Percentiles rank a stretch among this genome's conserved stretches.
These are phyloP conservation scores for Mus minutoides DNA, from an alignment of 2,797 vertebrate genomes.

Conservation along the genomic window DNA sequence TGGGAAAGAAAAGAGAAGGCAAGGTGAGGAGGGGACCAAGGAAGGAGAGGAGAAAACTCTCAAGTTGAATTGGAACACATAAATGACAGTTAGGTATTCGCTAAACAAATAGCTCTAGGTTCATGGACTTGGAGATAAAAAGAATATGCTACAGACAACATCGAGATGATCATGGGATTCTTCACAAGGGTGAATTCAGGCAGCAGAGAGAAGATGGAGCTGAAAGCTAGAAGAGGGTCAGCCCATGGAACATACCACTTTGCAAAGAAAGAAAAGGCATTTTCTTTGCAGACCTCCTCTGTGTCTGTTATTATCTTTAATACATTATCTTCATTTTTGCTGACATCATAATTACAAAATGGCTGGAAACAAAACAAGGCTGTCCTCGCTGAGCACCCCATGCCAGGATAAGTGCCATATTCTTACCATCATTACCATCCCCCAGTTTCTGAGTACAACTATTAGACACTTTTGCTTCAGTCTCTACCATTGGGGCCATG, in stretches of 20 bases:
- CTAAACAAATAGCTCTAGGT: neutral
- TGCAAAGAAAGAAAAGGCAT: neutral
- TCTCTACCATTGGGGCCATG: neutral
- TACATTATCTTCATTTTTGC: neutral
- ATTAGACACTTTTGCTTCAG: neutral
- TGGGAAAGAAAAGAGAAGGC: no score
- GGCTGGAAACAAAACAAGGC: neutral
- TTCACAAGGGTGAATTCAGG: neutral
- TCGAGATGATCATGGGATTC: neutral
- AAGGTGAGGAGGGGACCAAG: neutral
- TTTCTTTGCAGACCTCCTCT: neutral
- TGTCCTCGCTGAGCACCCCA: neutral
- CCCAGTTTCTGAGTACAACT: neutral
- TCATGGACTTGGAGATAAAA: neutral
- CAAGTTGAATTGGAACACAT: neutral
- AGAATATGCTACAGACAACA: neutral
- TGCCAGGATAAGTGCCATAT: neutral
- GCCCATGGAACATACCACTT: neutral
- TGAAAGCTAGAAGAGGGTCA: neutral
- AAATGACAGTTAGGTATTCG: neutral
- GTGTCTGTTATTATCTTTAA: neutral
- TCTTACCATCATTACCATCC: neutral
- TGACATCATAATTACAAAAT: neutral
- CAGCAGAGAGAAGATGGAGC: neutral
- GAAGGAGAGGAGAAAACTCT: neutral